Conservation (phyloP, 2,113 vertebrate genomes). For the Podarcis cretensis region DNA sequence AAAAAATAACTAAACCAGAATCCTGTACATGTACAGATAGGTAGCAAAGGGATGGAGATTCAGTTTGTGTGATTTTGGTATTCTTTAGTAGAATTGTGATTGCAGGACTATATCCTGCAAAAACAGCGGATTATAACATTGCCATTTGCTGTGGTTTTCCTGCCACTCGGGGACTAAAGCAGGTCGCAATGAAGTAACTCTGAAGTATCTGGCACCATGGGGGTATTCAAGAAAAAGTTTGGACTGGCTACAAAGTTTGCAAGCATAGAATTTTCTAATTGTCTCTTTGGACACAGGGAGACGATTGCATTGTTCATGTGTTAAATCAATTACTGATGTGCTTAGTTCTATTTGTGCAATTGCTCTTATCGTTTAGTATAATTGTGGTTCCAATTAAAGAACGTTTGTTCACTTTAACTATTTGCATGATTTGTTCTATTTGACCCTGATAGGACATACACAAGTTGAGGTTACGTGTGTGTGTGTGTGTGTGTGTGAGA, state of each 20-base stretch:
- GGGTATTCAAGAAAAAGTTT: not conserved
- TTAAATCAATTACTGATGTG: not conserved
- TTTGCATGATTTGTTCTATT: not conserved
- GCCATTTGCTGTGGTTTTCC: not conserved
- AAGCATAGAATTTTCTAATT: not conserved
- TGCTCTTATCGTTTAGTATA: not conserved
- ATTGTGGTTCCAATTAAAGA: not conserved
- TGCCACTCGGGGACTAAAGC: not conserved
- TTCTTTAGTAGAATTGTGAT: no score
- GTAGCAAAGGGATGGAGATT: no score
- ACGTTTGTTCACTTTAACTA: slow-evolving; percentile 21
- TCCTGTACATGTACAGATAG: no score
- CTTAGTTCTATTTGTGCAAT: not conserved
- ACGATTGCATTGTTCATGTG: not conserved
- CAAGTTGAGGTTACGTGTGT: no score
- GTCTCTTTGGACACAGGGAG: not conserved
- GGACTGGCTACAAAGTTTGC: not conserved
- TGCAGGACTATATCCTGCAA: no score
- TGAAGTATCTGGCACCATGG: not conserved
- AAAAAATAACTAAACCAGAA: no score
- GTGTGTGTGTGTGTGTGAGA: no score
- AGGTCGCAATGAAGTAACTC: not conserved
- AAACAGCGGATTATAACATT: not conserved
- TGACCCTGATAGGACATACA: no score
- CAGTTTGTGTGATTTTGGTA: no score